Percentiles rank a stretch among this genome's conserved stretches.
phyloP scores from a whole-genome alignment of 2,797 vertebrate species.

The Vultur gryphus region DNA sequence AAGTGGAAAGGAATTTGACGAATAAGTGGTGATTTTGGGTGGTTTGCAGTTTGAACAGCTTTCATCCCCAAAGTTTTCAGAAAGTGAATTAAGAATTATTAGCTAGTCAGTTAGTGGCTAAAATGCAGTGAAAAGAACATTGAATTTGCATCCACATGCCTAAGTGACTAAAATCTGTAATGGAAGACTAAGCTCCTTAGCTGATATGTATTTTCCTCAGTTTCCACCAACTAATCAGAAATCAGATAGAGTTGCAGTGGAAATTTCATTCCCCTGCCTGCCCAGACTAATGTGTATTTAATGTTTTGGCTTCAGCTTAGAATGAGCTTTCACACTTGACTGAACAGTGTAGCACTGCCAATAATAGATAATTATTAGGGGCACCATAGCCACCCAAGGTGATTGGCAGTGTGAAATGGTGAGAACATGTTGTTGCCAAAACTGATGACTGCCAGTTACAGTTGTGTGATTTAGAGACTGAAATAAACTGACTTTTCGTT shows the following conservation, averaged over 20 bases:
- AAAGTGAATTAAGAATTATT: background rate
- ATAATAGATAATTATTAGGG: constrained; percentile 61
- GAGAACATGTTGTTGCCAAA: constrained; percentile 42
- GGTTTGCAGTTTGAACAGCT: background rate
- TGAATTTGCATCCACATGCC: background rate
- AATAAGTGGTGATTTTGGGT: constrained; percentile 6
- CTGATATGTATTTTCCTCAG: background rate
- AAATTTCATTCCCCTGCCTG: constrained; percentile 54
- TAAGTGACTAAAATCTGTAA: background rate
- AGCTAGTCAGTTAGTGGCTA: background rate
- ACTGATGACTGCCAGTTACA: constrained; percentile 48
- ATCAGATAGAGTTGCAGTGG: constrained; percentile 43
- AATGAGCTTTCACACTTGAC: constrained; percentile 54
- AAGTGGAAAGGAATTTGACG: constrained; percentile 21
- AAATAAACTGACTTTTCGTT: background rate
- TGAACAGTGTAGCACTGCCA: constrained; percentile 43
- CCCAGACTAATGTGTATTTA: constrained; percentile 63
- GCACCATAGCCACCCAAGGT: constrained; percentile 56
- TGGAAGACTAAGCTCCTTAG: background rate
- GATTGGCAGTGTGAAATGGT: constrained; percentile 57
- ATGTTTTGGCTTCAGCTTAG: constrained; percentile 55
- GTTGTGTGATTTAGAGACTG: constrained; percentile 39
- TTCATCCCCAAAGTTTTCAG: background rate
- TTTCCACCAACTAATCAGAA: constrained; percentile 50
- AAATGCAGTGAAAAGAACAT: background rate